Conservation (phyloP, 2,797 vertebrate genomes). For the Etheostoma nigrum region DNA sequence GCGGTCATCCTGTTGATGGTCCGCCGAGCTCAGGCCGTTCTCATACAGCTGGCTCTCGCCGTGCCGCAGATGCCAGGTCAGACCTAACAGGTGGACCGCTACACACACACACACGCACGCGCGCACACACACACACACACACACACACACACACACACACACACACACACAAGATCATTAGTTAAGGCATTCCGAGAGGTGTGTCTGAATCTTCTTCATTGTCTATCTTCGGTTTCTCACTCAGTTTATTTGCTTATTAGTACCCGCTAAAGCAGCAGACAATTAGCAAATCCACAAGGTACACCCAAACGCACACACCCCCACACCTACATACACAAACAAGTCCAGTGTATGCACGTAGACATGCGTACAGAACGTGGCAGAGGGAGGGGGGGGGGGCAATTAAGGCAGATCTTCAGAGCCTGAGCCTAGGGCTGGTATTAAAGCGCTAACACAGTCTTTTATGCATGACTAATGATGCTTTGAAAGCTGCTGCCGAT, state of each 20-base stretch:
- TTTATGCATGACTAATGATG: constrained; percentile 87
- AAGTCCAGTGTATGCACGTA: background rate
- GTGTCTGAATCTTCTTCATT: constrained; percentile 71
- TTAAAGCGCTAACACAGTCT: constrained; percentile 82
- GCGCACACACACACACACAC: constrained; percentile 39
- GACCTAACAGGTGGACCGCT: constrained; percentile 97
- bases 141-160: constrained; percentile 14
- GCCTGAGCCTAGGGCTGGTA: constrained; percentile 76
- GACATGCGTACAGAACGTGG: constrained; percentile 46
- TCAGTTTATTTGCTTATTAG: constrained; percentile 77
- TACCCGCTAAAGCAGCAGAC: constrained; percentile 58
- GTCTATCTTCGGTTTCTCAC: constrained; percentile 62
- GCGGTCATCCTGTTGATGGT: constrained; percentile 87
- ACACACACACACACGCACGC: constrained; percentile 43
- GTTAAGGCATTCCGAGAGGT: constrained; percentile 60
- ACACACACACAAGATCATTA: constrained; percentile 65
- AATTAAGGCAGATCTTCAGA: constrained; percentile 84
- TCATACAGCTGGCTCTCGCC: constrained; percentile 95
- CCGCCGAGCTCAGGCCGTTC: constrained; percentile 93
- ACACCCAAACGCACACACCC: constrained; percentile 3
- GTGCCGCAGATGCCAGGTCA: constrained; percentile 96
- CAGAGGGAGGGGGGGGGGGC: constrained; percentile 79
- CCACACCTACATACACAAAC: constrained; percentile 14
- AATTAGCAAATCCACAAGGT: constrained; percentile 62
- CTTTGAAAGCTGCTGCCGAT: constrained; percentile 81